A percentile compares a stretch with the other conserved stretches of the same genome.
These are phyloP conservation scores for Sula dactylatra DNA, from an alignment of 2,113 vertebrate species.

Conservation along the genomic window DNA sequence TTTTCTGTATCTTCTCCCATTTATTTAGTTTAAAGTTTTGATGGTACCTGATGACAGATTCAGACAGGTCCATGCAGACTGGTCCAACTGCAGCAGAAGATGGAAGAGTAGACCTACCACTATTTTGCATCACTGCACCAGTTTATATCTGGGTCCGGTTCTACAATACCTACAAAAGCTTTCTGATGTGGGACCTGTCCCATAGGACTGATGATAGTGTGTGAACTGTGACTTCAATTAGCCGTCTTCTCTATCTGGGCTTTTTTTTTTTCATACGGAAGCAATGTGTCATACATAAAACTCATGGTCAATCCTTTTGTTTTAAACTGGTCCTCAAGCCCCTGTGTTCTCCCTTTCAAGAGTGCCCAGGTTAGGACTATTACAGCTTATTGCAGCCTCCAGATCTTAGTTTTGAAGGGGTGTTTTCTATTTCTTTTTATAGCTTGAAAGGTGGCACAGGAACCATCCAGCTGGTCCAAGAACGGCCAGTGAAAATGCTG, in stretches of 20 bases:
- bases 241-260: not conserved
- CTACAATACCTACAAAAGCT: not conserved
- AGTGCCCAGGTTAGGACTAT: not conserved
- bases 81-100: not conserved
- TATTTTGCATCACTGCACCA: not conserved
- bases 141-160: not conserved
- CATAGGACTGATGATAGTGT: not conserved
- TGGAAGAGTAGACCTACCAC: not conserved
- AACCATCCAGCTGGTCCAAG: conserved; percentile 82
- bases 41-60: not conserved
- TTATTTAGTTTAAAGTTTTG: not conserved
- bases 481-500: conserved; percentile 72
- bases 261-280: not conserved
- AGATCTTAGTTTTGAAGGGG: not conserved
- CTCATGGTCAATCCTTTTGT: not conserved
- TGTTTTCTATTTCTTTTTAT: conserved; percentile 64
- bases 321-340: not conserved
- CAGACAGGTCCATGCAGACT: not conserved
- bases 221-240: not conserved
- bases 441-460: conserved; percentile 75
- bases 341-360: not conserved
- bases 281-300: not conserved
- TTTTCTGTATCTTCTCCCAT: not conserved
- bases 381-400: not conserved
- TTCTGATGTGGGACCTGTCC: not conserved